These are phyloP conservation scores for Apodemus agrarius DNA, from an alignment of 2,797 vertebrate species.

Conservation along the genomic window DNA sequence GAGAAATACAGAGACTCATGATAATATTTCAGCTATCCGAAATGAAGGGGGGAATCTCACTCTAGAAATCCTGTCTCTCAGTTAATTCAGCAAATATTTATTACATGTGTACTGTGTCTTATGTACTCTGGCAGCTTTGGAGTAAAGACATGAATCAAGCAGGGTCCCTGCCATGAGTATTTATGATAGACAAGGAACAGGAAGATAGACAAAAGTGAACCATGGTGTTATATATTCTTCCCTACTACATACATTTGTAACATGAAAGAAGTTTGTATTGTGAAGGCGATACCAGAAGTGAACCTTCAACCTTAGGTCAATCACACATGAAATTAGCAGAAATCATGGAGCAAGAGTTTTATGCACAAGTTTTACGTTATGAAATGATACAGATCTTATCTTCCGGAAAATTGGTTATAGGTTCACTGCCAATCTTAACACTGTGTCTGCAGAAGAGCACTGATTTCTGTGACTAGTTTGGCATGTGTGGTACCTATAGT, in stretches of 20 bases:
- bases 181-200: not conserved
- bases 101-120: not conserved
- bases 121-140: not conserved
- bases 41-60: not conserved
- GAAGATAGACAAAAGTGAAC: not conserved
- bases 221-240: not conserved
- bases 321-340: not conserved
- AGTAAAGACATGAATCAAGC: constrained; percentile 6
- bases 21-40: not conserved
- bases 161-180: not conserved
- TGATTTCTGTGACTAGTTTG: not conserved
- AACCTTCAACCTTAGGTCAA: not conserved
- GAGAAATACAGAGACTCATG: constrained; percentile 2
- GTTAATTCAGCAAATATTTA: constrained; percentile 28
- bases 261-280: not conserved
- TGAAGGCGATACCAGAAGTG: not conserved
- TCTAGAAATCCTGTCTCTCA: not conserved
- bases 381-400: not conserved
- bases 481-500: not conserved
- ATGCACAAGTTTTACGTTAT: not conserved
- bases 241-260: not conserved
- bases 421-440: not conserved
- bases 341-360: not conserved
- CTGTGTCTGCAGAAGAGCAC: not conserved
- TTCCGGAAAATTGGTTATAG: not conserved